These are phyloP conservation scores for Poeciliopsis gracilis DNA, from an alignment of 2,797 vertebrate genomes.

Conservation along the genomic window DNA sequence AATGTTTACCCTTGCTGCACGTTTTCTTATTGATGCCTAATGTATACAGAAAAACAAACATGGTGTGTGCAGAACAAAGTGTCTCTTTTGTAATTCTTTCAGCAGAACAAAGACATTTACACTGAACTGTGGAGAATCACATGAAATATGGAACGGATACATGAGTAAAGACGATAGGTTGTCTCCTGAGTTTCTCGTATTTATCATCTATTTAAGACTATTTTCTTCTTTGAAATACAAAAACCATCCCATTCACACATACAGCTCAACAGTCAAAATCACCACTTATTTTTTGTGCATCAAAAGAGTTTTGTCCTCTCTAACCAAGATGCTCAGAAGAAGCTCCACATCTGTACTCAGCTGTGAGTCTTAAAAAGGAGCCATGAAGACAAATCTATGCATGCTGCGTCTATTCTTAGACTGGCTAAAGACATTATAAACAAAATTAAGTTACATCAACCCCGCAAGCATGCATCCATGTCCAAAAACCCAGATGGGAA, in stretches of 20 bases:
- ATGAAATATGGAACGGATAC: slow-evolving; percentile 63
- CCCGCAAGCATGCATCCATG: slow-evolving; percentile 65
- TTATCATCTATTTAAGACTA: slow-evolving; percentile 51
- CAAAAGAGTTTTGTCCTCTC: slow-evolving; percentile 10
- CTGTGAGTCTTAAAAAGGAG: slow-evolving; percentile 62
- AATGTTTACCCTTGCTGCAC: background rate
- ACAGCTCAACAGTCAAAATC: background rate
- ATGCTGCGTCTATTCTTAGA: slow-evolving; percentile 70
- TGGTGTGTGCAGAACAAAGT: slow-evolving; percentile 34
- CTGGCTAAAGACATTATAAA: slow-evolving; percentile 75
- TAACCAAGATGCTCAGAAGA: slow-evolving; percentile 14
- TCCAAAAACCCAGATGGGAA: slow-evolving; percentile 64
- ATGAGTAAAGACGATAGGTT: slow-evolving; percentile 39
- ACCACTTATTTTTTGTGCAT: slow-evolving; percentile 14
- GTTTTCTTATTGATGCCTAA: slow-evolving; percentile 11
- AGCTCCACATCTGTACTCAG: slow-evolving; percentile 42
- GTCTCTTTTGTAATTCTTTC: slow-evolving; percentile 36
- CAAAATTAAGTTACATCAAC: slow-evolving; percentile 74
- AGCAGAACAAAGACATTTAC: slow-evolving; percentile 48
- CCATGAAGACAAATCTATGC: slow-evolving; percentile 54
- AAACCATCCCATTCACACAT: background rate
- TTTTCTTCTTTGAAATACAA: slow-evolving; percentile 12
- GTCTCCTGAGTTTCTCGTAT: slow-evolving; percentile 54
- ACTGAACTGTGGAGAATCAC: slow-evolving; percentile 43
- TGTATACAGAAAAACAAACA: slow-evolving; percentile 50